These are phyloP conservation scores for Chascanopsetta lugubris DNA, from an alignment of 2,113 vertebrate genomes.

Conservation along the genomic window DNA sequence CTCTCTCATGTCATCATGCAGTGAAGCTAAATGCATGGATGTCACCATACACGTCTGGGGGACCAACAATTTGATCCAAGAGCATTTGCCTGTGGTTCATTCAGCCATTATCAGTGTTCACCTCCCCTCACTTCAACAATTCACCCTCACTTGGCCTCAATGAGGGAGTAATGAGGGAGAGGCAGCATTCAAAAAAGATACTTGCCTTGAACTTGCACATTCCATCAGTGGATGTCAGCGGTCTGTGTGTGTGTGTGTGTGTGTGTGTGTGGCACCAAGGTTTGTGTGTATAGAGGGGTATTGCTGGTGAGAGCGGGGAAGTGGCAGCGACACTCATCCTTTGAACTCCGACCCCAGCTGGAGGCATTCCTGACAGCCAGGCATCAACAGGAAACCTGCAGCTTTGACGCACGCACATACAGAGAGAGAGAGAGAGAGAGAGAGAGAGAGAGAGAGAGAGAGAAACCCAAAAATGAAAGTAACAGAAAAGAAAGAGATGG, in stretches of 20 bases:
- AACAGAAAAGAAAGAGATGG: too few relatives aligned
- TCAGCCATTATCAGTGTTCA: too few relatives aligned
- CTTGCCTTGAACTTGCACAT: neutral
- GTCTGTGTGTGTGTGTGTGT: conserved; percentile 6
- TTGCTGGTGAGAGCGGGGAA: conserved; percentile 55
- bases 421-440: too few relatives aligned
- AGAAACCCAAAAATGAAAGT: too few relatives aligned
- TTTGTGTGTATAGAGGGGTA: conserved; percentile 15
- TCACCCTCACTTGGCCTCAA: neutral
- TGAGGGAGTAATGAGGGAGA: neutral
- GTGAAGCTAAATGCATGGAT: too few relatives aligned
- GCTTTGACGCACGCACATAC: conserved; percentile 30
- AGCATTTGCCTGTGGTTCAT: too few relatives aligned
- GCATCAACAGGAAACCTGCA: conserved; percentile 77
- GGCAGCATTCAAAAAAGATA: neutral
- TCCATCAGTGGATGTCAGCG: neutral
- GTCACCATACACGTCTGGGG: too few relatives aligned
- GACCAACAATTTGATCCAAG: too few relatives aligned
- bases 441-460: too few relatives aligned
- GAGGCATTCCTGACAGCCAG: conserved; percentile 60
- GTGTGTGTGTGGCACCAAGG: conserved; percentile 2
- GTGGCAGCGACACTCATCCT: conserved; percentile 76
- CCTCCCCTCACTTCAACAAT: neutral
- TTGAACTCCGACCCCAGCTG: conserved; percentile 64
- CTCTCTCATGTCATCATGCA: neutral